Evolutionary conservation across 1,140 invertebrate species (phyloP).

Genomic region (Camponotus vicinus): DNA sequence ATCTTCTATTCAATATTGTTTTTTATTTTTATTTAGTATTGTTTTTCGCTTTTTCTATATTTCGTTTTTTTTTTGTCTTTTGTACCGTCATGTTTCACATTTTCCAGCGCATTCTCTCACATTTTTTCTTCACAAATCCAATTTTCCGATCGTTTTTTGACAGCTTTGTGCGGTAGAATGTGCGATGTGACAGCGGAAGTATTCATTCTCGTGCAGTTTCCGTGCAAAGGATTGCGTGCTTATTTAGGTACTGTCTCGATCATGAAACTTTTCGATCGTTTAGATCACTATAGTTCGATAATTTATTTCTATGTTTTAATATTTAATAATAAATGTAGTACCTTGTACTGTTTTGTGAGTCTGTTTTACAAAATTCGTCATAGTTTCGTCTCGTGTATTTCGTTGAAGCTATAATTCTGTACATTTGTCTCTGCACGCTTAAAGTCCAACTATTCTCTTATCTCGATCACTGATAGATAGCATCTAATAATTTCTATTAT

Average conservation of each 20-base stretch:
- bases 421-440: background rate
- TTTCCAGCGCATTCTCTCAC: background rate
- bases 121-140: background rate
- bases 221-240: slow-evolving; percentile 32
- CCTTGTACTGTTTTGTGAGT: background rate
- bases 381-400: slow-evolving; percentile 35
- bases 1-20: background rate
- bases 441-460: no score
- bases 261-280: background rate
- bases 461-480: background rate
- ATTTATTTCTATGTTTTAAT: background rate
- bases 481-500: background rate
- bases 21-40: no score
- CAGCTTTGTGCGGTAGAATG: slow-evolving; percentile 19
- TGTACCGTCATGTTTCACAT: background rate
- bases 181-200: slow-evolving; percentile 13
- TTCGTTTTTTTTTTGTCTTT: background rate
- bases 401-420: slow-evolving; percentile 23
- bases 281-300: background rate
- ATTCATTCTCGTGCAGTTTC: slow-evolving; percentile 24
- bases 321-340: background rate
- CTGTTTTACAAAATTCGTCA: slow-evolving; percentile 26
- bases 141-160: background rate
- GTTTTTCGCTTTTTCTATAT: slow-evolving; percentile 1
- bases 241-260: background rate